phyloP scores from a whole-genome alignment of 23 tunicate genomes.

The Corella eumyota region DNA sequence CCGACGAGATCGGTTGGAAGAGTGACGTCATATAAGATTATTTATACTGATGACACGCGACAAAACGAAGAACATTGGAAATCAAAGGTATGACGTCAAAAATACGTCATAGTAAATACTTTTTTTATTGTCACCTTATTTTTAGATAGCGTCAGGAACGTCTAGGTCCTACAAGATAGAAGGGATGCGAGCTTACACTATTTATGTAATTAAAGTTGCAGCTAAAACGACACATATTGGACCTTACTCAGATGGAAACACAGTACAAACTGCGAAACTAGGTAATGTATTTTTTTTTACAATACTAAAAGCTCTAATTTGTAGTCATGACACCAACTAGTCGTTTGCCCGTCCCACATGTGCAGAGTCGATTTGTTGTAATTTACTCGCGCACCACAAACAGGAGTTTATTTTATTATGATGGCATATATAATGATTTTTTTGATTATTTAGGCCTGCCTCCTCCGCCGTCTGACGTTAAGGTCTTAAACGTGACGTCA shows the following conservation, averaged over 20 bases:
- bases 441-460: slow-evolving; percentile 25
- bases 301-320: not conserved
- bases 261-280: slow-evolving; percentile 42
- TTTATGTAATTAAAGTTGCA: slow-evolving; percentile 70
- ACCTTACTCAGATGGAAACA: slow-evolving; percentile 15
- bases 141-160: slow-evolving; percentile 34
- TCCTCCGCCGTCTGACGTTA: slow-evolving; percentile 50
- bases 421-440: not conserved
- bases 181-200: slow-evolving; percentile 46
- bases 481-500: slow-evolving; percentile 46
- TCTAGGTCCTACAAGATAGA: slow-evolving; percentile 11
- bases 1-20: slow-evolving; percentile 27
- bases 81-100: slow-evolving; percentile 58
- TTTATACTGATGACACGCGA: slow-evolving; percentile 65
- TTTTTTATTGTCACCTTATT: not conserved
- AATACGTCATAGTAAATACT: not conserved
- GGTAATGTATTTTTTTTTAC: too few species aligned
- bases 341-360: too few species aligned
- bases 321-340: too few species aligned
- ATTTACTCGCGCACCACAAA: too few species aligned
- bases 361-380: too few species aligned
- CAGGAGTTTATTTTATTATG: not conserved
- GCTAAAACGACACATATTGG: slow-evolving; percentile 63
- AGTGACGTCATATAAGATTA: slow-evolving; percentile 44
- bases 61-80: slow-evolving; percentile 68